These are phyloP conservation scores for Actenoides hombroni DNA, from an alignment of 2,113 vertebrate genomes.

Conservation along the genomic window DNA sequence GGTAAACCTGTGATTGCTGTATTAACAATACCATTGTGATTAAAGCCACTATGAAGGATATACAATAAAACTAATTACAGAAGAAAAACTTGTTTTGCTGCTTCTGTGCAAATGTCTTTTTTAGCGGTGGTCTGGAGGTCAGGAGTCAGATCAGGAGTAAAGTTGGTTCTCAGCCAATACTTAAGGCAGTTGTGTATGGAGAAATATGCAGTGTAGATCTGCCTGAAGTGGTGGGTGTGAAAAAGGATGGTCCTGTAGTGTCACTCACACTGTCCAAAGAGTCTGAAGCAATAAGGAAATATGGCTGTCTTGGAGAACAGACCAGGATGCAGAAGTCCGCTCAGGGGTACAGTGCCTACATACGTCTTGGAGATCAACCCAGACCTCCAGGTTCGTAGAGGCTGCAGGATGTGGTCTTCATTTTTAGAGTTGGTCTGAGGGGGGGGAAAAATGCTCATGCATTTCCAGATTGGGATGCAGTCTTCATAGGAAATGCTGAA, in stretches of 20 bases:
- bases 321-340: neutral
- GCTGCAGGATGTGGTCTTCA: neutral
- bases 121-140: neutral
- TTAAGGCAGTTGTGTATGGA: neutral
- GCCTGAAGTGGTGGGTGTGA: too few species aligned
- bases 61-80: neutral
- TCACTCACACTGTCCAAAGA: neutral
- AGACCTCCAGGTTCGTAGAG: neutral
- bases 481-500: neutral
- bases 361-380: neutral
- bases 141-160: neutral
- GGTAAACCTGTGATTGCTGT: neutral
- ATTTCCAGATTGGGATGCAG: neutral
- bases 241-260: neutral
- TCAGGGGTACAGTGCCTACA: fast-evolving
- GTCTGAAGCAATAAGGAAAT: neutral
- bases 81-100: neutral
- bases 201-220: neutral
- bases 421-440: neutral
- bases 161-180: neutral
- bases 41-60: neutral
- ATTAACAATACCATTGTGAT: neutral
- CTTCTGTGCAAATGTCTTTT: neutral
- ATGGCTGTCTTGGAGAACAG: fast-evolving
- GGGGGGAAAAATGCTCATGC: neutral